phyloP scores from a whole-genome alignment of 2,888 invertebrate genomes.

The Trichacis sp. region DNA sequence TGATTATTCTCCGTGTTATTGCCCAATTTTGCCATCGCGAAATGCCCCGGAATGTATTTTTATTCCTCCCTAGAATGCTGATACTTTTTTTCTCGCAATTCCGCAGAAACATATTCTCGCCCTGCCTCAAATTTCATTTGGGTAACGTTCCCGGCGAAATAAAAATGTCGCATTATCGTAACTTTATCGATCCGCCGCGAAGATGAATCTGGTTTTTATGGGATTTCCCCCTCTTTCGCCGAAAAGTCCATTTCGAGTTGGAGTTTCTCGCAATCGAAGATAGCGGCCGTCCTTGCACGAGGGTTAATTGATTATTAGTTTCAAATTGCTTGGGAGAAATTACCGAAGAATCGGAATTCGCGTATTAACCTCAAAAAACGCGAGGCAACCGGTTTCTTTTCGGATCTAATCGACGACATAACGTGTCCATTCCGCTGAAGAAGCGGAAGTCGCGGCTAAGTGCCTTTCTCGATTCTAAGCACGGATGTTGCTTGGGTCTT shows the following conservation, averaged over 20 bases:
- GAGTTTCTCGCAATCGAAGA: not conserved
- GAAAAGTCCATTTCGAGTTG: not conserved
- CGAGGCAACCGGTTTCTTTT: slow-evolving; percentile 29
- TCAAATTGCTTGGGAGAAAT: slow-evolving; percentile 10
- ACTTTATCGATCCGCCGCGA: not conserved
- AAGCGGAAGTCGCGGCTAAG: slow-evolving; percentile 49
- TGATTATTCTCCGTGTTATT: slow-evolving; percentile 38
- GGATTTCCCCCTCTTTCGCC: not conserved
- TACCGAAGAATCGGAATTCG: slow-evolving; percentile 5
- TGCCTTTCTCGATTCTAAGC: slow-evolving; percentile 54
- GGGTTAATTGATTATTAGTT: not conserved
- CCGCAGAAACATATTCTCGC: no score
- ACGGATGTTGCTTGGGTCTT: slow-evolving; percentile 51
- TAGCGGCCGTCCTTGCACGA: not conserved
- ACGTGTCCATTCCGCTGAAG: slow-evolving; percentile 27
- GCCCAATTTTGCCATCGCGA: slow-evolving; percentile 32
- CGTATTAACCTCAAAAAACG: slow-evolving; percentile 11
- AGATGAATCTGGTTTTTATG: slow-evolving; percentile 4
- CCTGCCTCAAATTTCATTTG: not conserved
- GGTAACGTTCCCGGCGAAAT: not conserved
- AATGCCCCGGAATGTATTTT: slow-evolving; percentile 28
- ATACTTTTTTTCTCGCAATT: no score
- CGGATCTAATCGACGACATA: slow-evolving; percentile 33
- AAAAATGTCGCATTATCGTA: slow-evolving; percentile 1
- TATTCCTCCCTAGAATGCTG: slow-evolving; percentile 7